Evolutionary conservation across 2,113 vertebrate genomes (phyloP).

Genomic region (Colistium nudipinnis): DNA sequence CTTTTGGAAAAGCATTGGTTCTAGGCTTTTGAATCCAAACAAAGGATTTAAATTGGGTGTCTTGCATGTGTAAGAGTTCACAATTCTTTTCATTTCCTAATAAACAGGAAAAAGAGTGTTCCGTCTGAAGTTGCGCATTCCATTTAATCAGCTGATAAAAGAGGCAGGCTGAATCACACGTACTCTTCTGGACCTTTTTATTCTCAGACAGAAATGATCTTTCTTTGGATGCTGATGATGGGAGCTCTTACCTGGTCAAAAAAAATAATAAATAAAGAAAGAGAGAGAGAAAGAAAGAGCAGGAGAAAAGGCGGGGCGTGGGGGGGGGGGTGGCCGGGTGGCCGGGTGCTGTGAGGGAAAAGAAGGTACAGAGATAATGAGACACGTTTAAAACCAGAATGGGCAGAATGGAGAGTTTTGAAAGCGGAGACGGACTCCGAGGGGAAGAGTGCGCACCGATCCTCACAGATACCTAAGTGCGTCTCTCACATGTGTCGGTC

Average conservation of each 20-base stretch:
- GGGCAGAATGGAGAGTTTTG: constrained; percentile 51
- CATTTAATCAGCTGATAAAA: constrained; percentile 58
- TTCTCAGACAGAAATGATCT: constrained; percentile 54
- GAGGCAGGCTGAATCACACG: constrained; percentile 39
- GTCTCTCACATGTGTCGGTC: constrained; percentile 41
- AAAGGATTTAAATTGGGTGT: background rate
- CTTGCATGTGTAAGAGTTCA: background rate
- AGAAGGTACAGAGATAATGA: constrained; percentile 42
- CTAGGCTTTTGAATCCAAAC: background rate
- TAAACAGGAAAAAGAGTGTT: constrained; percentile 15
- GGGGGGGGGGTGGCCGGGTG: constrained; percentile 19
- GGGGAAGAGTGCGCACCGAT: constrained; percentile 32
- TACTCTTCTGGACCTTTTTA: constrained; percentile 56
- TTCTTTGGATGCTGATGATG: constrained; percentile 75
- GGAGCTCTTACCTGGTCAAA: constrained; percentile 53
- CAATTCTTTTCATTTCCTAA: constrained; percentile 33
- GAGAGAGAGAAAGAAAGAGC: background rate
- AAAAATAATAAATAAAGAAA: background rate
- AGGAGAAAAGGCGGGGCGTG: background rate
- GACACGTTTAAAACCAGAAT: constrained; percentile 56
- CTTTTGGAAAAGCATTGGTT: background rate
- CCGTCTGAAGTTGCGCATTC: constrained; percentile 27
- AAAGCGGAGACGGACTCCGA: constrained; percentile 28
- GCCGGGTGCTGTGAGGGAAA: constrained; percentile 11
- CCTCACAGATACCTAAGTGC: constrained; percentile 35